phyloP scores from a whole-genome alignment of 1,140 invertebrate genomes.

The Pygmarrhopalites habei region DNA sequence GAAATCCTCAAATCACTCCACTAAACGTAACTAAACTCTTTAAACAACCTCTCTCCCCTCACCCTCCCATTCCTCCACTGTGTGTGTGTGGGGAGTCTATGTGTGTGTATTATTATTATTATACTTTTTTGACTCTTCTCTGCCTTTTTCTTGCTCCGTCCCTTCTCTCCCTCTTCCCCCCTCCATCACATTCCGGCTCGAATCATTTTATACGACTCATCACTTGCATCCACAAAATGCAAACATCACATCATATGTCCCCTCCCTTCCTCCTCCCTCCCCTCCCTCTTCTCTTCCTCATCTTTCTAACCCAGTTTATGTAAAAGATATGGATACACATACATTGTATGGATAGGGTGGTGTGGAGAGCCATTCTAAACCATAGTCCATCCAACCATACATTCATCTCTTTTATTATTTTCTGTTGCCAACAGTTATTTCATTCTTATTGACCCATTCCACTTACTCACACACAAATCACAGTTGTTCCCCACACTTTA shows the following conservation, averaged over 20 bases:
- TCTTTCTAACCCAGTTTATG: too few relatives aligned
- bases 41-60: neutral
- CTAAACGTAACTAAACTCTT: constrained; percentile 3
- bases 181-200: neutral
- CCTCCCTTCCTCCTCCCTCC: neutral
- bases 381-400: too few relatives aligned
- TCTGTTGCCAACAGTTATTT: constrained; percentile 16
- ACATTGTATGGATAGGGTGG: too few relatives aligned
- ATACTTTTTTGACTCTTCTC: neutral
- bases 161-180: neutral
- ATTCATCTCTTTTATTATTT: constrained; percentile 15
- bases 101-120: neutral
- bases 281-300: neutral
- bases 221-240: constrained; percentile 10
- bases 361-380: too few relatives aligned
- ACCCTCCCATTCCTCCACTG: neutral
- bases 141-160: constrained; percentile 2
- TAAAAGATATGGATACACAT: too few relatives aligned
- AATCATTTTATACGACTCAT: constrained; percentile 14
- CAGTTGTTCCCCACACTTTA: too few relatives aligned
- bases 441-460: constrained; percentile 14
- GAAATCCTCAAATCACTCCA: constrained; percentile 20
- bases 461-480: constrained; percentile 1
- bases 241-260: neutral
- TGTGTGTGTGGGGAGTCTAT: neutral